These are phyloP conservation scores for Caenorhabditis latens DNA, from an alignment of 1,140 invertebrate species.

Conservation along the genomic window DNA sequence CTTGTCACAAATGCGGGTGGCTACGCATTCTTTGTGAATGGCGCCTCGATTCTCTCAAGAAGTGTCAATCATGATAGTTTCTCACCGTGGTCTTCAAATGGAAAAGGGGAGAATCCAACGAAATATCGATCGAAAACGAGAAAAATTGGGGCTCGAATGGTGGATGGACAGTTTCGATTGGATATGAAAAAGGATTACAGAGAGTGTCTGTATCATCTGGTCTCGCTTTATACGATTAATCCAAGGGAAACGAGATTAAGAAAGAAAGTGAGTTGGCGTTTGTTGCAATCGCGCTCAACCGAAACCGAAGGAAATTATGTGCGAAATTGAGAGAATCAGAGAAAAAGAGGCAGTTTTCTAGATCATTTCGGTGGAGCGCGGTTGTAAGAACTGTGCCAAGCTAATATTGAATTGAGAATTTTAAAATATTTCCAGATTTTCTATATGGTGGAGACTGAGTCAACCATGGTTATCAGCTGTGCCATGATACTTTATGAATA, in stretches of 20 bases:
- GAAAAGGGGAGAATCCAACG: not conserved
- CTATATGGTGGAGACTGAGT: conserved; percentile 48
- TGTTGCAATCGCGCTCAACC: too few relatives aligned
- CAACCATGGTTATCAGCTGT: conserved; percentile 31
- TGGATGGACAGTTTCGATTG: too few relatives aligned
- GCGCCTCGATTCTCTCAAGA: not conserved
- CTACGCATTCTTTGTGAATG: conserved; percentile 56
- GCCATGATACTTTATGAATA: conserved; percentile 61
- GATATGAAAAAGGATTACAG: conserved; percentile 16
- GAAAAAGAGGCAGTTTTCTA: too few relatives aligned
- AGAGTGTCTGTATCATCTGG: conserved; percentile 40
- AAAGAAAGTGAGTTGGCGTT: too few relatives aligned
- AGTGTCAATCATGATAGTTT: conserved; percentile 47
- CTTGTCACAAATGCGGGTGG: conserved; percentile 32
- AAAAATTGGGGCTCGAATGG: conserved; percentile 47
- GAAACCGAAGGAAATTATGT: too few relatives aligned
- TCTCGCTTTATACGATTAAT: conserved; percentile 37
- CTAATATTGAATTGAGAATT: too few relatives aligned
- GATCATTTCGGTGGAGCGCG: too few relatives aligned
- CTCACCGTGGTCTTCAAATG: conserved; percentile 50
- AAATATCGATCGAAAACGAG: conserved; percentile 57
- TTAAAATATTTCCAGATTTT: too few relatives aligned
- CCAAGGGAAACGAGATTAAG: conserved; percentile 39
- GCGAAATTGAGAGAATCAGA: too few relatives aligned
- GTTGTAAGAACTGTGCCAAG: too few relatives aligned